Evolutionary conservation across 2,113 vertebrate genomes (phyloP), one percentile per base, ranked within the genome.

Genomic region (Hymenochirus boettgeri): DNA sequence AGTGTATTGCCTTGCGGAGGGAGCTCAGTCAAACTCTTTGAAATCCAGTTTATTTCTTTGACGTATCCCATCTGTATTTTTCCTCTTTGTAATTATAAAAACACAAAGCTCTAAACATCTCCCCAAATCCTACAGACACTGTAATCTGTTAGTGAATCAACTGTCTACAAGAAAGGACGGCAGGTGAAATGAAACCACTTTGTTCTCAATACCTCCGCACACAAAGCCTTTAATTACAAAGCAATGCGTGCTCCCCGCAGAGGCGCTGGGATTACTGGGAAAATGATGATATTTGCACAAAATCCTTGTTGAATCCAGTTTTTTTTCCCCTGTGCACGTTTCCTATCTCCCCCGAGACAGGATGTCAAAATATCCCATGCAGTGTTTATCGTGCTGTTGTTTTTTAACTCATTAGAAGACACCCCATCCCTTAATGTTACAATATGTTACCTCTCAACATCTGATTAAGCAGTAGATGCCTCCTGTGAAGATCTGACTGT

Each of bases 261-360:
- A 69, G 65, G 31, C 65, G 53, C 24, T 21, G 33, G 48, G 65
- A 52, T 69, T 69, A 69, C 56, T 19, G 27, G 9, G 31, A 69
- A 67, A 69, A 69, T 54, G 56, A 69, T 69, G 65, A 69, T 69
- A 69, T 69, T 69, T 60, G 65, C 65, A 60, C 65, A 60, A 60
- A 69, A 59, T 69, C 65, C 57, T 59, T 53, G 24, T 24, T 58
- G 65, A 69, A 60, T 69, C 33, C 53, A 47, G 60, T 53, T 69
- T n/a, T n/a, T n/a, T n/a, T n/a, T n/a, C n/a, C 33, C 65, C 45
- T 31, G 13, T n/a, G 11, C 31, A 22, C 23, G 18, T 52, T 22
- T 53, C 22, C 4, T 5, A 22, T 23, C n/a, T 26, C 47, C 33
- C 27, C 24, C 3, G 29, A 46, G 64, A 25, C 39, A 23, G 55